phyloP scores from a whole-genome alignment of 92 coral and sea anemone genomes.

The Plumapathes pennacea region DNA sequence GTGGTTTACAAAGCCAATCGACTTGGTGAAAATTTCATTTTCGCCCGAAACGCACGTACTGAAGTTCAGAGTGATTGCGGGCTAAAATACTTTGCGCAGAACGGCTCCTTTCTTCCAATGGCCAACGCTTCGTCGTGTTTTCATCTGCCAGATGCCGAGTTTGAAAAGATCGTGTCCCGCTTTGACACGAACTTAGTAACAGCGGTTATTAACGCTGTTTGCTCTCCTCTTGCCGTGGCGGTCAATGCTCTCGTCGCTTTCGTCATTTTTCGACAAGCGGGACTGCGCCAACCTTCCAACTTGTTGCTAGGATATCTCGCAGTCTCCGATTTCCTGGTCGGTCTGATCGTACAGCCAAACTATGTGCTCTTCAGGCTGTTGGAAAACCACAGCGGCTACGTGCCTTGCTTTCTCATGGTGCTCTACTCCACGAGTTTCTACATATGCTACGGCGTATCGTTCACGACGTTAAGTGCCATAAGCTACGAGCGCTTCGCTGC shows the following conservation, averaged over 20 bases:
- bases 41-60: no score
- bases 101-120: no score
- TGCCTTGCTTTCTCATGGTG: constrained; percentile 61
- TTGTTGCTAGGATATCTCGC: constrained; percentile 68
- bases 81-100: no score
- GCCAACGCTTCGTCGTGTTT: no score
- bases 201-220: constrained; percentile 42
- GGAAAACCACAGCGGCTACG: constrained; percentile 45
- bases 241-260: constrained; percentile 43
- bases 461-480: constrained; percentile 71
- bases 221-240: constrained; percentile 58
- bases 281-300: constrained; percentile 57
- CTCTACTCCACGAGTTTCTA: constrained; percentile 65
- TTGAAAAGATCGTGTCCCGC: constrained; percentile 44
- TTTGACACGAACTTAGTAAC: constrained; percentile 53
- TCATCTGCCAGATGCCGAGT: constrained; percentile 54
- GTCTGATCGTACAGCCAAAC: constrained; percentile 63
- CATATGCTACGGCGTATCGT: constrained; percentile 80
- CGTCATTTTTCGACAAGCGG: constrained; percentile 28
- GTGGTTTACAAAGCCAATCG: no score
- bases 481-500: constrained; percentile 79
- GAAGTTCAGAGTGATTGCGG: no score
- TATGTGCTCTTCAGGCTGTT: constrained; percentile 56
- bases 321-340: constrained; percentile 61
- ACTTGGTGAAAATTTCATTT: no score